Percentiles rank a stretch among this genome's conserved stretches.
Evolutionary conservation across 2,888 invertebrate species (phyloP).

Genomic region (Drosophila austrosaltans): DNA sequence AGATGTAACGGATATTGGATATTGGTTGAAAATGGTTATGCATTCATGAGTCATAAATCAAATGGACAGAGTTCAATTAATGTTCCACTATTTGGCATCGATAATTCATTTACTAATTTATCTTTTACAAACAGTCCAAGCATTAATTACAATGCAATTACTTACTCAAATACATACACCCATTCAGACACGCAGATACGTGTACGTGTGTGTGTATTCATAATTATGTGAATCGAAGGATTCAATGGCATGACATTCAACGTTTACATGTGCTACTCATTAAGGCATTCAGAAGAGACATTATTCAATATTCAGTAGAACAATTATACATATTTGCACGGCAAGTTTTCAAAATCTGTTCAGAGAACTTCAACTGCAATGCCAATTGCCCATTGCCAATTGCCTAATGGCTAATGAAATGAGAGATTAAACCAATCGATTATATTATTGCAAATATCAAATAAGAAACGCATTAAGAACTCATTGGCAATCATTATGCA

Average conservation of each 20-base stretch:
- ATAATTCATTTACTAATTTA: constrained; percentile 75
- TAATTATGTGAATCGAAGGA: constrained; percentile 39
- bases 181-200: constrained; percentile 23
- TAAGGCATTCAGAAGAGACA: constrained; percentile 23
- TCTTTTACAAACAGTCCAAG: constrained; percentile 59
- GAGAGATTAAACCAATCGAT: not conserved
- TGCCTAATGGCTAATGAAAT: constrained; percentile 1
- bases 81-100: constrained; percentile 69
- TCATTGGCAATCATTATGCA: not conserved
- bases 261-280: constrained; percentile 56
- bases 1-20: constrained; percentile 55
- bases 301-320: constrained; percentile 26
- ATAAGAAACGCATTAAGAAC: not conserved
- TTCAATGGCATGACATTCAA: constrained; percentile 50
- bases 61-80: constrained; percentile 69
- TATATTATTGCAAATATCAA: not conserved
- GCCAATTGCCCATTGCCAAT: constrained; percentile 1
- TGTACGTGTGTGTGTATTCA: constrained; percentile 40
- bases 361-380: not conserved
- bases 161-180: constrained; percentile 40
- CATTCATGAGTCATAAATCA: constrained; percentile 69
- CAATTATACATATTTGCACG: constrained; percentile 10
- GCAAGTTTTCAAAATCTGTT: not conserved
- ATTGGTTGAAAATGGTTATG: constrained; percentile 54
- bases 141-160: constrained; percentile 73